Evolutionary conservation across 2,888 invertebrate genomes (phyloP).

Genomic region (Phlogophora meticulosa): DNA sequence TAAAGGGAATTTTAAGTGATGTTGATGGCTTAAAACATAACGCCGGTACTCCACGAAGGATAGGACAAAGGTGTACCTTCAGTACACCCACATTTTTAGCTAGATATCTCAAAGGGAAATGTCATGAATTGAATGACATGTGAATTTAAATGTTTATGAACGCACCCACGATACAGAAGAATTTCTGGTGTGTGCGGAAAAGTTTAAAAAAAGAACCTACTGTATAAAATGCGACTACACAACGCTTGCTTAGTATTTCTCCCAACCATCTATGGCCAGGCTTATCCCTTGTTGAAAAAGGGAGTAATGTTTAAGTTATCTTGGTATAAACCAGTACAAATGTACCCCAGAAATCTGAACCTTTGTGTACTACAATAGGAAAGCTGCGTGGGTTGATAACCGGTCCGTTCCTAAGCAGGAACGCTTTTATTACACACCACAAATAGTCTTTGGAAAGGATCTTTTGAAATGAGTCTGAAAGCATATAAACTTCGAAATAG

Average conservation of each 20-base stretch:
- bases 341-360: neutral
- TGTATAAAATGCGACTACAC: neutral
- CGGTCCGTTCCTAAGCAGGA: conserved; percentile 8
- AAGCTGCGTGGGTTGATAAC: conserved; percentile 7
- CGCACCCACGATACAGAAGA: no score
- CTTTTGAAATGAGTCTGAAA: neutral
- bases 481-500: no score
- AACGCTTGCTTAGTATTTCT: neutral
- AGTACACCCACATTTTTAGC: no score
- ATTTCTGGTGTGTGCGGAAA: no score
- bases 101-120: no score
- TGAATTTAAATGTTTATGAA: no score
- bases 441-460: neutral
- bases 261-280: neutral
- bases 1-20: conserved; percentile 8
- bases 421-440: conserved; percentile 8
- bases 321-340: conserved; percentile 13
- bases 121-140: no score
- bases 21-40: neutral
- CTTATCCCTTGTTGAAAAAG: conserved; percentile 11
- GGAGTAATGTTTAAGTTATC: neutral
- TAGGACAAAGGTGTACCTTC: no score
- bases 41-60: no score
- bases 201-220: no score
- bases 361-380: conserved; percentile 6